Conservation (phyloP, 92 coral and sea anemone genomes). For the Epizoanthus fatuus region DNA sequence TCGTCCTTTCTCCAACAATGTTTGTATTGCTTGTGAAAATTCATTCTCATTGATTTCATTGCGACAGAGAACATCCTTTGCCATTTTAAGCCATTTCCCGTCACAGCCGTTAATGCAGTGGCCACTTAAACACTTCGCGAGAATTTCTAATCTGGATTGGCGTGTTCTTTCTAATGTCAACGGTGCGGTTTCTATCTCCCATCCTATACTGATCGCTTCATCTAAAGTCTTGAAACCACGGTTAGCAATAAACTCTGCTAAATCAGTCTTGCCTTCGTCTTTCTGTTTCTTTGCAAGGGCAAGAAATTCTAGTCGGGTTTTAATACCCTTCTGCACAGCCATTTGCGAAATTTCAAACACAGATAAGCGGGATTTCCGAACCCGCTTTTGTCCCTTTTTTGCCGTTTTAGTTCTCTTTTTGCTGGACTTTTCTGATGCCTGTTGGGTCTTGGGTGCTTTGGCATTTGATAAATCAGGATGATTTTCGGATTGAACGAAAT, state of each 20-base stretch:
- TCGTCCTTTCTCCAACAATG: slow-evolving; percentile 24
- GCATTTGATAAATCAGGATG: too few species aligned
- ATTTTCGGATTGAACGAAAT: too few species aligned
- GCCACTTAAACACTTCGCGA: neutral
- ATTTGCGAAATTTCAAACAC: too few species aligned
- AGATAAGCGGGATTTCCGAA: too few species aligned
- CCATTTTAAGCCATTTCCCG: neutral
- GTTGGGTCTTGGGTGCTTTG: too few species aligned
- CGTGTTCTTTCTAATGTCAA: neutral
- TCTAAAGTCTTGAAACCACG: neutral
- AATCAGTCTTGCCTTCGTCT: slow-evolving; percentile 8
- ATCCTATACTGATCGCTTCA: neutral
- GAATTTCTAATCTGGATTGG: neutral
- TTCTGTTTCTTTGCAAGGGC: too few species aligned
- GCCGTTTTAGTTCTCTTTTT: too few species aligned
- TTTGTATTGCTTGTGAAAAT: neutral
- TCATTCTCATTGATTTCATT: neutral
- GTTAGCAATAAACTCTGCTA: neutral
- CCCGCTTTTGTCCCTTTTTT: too few species aligned
- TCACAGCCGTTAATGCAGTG: neutral
- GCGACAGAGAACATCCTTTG: neutral
- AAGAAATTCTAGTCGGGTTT: too few species aligned
- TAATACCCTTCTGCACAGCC: too few species aligned
- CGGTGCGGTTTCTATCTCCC: neutral
- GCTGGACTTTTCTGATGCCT: too few species aligned